Base-by-base conservation (phyloP, 2,888 invertebrate species). In the Asteroscopus sphinx region DNA sequence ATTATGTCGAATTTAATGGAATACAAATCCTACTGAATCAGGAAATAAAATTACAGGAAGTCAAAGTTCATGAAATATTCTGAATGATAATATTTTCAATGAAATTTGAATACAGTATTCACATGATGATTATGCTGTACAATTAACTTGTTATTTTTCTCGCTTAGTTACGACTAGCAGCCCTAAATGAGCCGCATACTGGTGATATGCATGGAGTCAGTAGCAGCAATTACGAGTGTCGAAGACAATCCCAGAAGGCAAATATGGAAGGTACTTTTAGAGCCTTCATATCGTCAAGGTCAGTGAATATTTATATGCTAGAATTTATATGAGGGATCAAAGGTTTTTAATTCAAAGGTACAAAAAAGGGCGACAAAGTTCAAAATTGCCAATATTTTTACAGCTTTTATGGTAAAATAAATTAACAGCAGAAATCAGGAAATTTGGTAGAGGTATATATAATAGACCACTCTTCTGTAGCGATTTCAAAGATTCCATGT, bases 181-280 rank as follows among this genome's bases (percentile, higher is more conserved):
- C 99, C 0, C 92, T 99, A 72, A 99, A 99, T 90, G 97, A 98
- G 83, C 98, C 99, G 0, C 96, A 96, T 83, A 96, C 96, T 3
- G 99, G 99, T 4, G 97, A 98, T 85, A 96, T 99, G 95, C 97
- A 97, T 79, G 99, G 99, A 0, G 96, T 99, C 30, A 96, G 98
- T 61, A 98, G 98, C 37, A 98, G 98, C 15, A 99, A 99, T 93
- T 98, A 98, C 81, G 96, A 97, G 71, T 99, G 99, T 87, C 98
- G 98, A 89, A 96, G 98, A 60, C 98, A 99, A 93, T 97, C 99
- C 0, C 96, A 97, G 66, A 95, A 97, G 72, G 98, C 98, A 12
- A 98, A 98, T 40, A 95, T 98, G 66, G 95, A 96, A 73, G 98
- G 98, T 60, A 98, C 98, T 53, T 99, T 98, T 95, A 95, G 98